A percentile compares a stretch with the other conserved stretches of the same genome.
These are phyloP conservation scores for Lepidurus arcticus DNA, from an alignment of 1,140 invertebrate genomes.

Conservation along the genomic window DNA sequence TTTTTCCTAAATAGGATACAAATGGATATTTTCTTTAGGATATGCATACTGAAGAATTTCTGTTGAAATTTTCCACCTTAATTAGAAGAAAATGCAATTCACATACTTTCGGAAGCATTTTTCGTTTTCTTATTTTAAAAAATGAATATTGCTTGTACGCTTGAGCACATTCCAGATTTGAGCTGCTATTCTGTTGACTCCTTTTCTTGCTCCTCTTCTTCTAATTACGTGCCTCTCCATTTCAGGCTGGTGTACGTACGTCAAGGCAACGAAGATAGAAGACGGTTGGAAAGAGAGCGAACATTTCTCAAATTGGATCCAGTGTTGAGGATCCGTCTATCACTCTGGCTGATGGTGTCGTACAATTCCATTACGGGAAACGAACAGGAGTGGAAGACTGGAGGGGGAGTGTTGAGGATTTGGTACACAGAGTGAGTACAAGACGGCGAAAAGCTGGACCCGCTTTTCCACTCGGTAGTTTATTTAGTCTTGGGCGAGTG, in stretches of 20 bases:
- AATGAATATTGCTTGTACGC: neutral
- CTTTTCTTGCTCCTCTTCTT: neutral
- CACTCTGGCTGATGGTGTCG: neutral
- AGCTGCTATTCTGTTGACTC: neutral
- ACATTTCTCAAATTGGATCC: slow-evolving; percentile 10
- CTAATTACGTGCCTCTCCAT: neutral
- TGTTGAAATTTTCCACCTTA: too few species aligned
- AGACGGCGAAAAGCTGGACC: neutral
- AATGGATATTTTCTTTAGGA: too few species aligned
- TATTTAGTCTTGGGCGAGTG: neutral
- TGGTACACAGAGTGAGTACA: neutral
- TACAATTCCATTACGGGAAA: neutral
- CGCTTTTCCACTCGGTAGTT: neutral
- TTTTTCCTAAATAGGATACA: too few species aligned
- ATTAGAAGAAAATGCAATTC: too few species aligned
- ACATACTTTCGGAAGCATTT: too few species aligned
- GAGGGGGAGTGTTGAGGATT: neutral
- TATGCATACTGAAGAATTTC: too few species aligned
- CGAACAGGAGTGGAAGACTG: neutral
- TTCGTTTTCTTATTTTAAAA: too few species aligned
- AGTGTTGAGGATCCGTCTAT: neutral
- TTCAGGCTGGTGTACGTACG: neutral
- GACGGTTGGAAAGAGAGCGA: neutral
- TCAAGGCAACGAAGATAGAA: neutral
- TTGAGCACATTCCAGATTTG: neutral